These are phyloP conservation scores for Melanotaenia nigrans DNA, from an alignment of 2,797 vertebrate species.

Conservation along the genomic window DNA sequence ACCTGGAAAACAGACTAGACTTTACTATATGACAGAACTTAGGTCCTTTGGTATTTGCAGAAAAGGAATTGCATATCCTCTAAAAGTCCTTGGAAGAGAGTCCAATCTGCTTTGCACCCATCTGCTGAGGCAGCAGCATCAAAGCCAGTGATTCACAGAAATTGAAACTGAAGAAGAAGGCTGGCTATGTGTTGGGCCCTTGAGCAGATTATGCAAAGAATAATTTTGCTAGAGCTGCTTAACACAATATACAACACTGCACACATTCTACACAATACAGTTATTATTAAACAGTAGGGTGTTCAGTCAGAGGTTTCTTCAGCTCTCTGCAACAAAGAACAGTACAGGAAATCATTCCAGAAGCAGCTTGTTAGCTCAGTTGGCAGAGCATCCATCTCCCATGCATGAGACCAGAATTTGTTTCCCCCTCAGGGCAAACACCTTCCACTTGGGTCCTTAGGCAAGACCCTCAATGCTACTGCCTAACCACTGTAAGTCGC, in stretches of 20 bases:
- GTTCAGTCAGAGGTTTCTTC: background rate
- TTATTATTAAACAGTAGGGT: too few relatives aligned
- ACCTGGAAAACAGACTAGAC: too few relatives aligned
- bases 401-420: too few relatives aligned
- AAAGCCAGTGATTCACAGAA: background rate
- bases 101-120: too few relatives aligned
- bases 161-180: background rate
- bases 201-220: background rate
- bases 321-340: background rate
- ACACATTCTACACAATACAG: background rate
- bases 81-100: too few relatives aligned
- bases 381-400: too few relatives aligned
- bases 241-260: background rate
- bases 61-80: background rate
- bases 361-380: background rate
- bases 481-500: too few relatives aligned
- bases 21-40: background rate
- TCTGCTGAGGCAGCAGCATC: background rate
- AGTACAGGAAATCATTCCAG: background rate
- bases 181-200: too few relatives aligned
- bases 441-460: too few relatives aligned
- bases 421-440: too few relatives aligned
- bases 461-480: too few relatives aligned
- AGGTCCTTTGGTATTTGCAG: too few relatives aligned
- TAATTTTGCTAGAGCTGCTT: background rate